A percentile compares a stretch with the other conserved stretches of the same genome.
Conservation (phyloP, 2,113 vertebrate genomes). For the Muntiacus muntjak region DNA sequence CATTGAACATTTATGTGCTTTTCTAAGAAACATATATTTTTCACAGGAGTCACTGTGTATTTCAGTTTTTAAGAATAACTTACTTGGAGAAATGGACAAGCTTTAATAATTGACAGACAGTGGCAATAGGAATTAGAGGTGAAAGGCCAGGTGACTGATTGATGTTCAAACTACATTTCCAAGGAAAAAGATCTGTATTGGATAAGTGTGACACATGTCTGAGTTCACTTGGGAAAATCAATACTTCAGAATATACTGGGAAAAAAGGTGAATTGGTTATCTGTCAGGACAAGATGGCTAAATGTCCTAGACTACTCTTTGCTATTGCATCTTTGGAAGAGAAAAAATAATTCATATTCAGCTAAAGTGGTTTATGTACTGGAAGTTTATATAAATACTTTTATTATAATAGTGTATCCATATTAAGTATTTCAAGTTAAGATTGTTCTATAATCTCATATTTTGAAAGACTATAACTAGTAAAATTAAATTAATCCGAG, state of each 20-base stretch:
- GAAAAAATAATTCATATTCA: neutral
- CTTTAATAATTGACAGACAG: slow-evolving; percentile 59
- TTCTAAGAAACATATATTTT: neutral
- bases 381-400: neutral
- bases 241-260: slow-evolving; percentile 66
- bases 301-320: slow-evolving; percentile 17
- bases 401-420: neutral
- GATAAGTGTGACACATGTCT: slow-evolving; percentile 59
- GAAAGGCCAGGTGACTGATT: slow-evolving; percentile 61
- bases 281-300: slow-evolving; percentile 66
- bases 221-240: slow-evolving; percentile 66
- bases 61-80: slow-evolving; percentile 33
- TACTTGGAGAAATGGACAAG: slow-evolving; percentile 28
- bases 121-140: slow-evolving; percentile 43
- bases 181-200: slow-evolving; percentile 40
- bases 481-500: neutral
- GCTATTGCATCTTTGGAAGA: neutral
- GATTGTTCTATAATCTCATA: neutral
- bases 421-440: neutral
- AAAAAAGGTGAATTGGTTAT: slow-evolving; percentile 70
- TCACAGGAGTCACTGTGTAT: neutral
- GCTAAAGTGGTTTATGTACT: neutral
- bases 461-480: neutral
- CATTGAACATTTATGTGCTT: neutral
- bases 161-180: slow-evolving; percentile 65